A percentile compares a stretch with the other conserved stretches of the same genome.
These are phyloP conservation scores for Aramus guarauna DNA, from an alignment of 2,113 vertebrate species.

Conservation along the genomic window DNA sequence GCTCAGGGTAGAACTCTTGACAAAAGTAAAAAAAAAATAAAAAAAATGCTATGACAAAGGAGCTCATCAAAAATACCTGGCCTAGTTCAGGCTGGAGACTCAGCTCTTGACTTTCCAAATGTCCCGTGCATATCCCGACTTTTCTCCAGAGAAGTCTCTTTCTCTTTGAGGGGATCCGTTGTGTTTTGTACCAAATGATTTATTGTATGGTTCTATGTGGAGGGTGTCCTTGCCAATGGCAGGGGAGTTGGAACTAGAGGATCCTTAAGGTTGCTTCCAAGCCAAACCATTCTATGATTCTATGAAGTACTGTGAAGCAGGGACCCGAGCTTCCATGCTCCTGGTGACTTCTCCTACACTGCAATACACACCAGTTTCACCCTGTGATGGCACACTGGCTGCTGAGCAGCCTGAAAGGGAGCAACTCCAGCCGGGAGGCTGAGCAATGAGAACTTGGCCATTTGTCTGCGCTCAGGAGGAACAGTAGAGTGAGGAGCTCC, in stretches of 20 bases:
- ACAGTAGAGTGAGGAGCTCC: neutral
- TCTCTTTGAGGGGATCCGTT: neutral
- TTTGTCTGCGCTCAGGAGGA: neutral
- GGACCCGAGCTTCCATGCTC: neutral
- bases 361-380: rapidly evolving
- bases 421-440: neutral
- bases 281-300: no score
- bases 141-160: neutral
- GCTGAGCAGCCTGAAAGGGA: neutral
- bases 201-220: no score
- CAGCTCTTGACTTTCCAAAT: neutral
- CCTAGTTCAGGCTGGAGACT: neutral
- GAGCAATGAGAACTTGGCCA: neutral
- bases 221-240: no score
- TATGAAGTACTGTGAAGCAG: neutral
- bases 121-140: rapidly evolving
- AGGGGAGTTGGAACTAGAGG: no score
- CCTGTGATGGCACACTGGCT: neutral
- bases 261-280: no score
- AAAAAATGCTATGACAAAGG: neutral
- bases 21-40: no score
- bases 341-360: neutral
- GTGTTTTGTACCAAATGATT: neutral
- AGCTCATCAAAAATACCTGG: neutral
- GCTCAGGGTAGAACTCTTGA: neutral